Evolutionary conservation across 64 coral and sea anemone genomes (phyloP).

Genomic region (Montipora capricornis): DNA sequence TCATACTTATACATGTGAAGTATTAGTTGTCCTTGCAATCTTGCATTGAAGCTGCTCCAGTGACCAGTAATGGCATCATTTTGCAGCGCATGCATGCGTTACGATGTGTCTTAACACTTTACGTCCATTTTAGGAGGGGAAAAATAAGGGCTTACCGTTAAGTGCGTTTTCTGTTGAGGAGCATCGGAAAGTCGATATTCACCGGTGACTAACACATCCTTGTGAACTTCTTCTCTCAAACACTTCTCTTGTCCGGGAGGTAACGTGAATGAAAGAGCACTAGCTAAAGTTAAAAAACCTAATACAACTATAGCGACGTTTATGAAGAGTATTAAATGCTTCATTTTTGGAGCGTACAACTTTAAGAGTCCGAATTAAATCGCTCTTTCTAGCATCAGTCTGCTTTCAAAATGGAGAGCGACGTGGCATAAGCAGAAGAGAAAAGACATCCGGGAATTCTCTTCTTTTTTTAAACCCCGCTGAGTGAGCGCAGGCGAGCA

Average conservation of each 20-base stretch:
- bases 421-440: constrained; percentile 74
- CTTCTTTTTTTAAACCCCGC: neutral
- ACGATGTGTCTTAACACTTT: no score
- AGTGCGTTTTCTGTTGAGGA: constrained; percentile 88
- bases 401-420: constrained; percentile 68
- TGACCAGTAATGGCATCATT: neutral
- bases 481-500: neutral
- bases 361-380: neutral
- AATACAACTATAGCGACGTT: constrained; percentile 51
- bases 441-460: constrained; percentile 76
- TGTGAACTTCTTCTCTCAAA: constrained; percentile 97
- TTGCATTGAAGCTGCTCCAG: no score
- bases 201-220: constrained; percentile 98
- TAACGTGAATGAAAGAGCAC: constrained; percentile 90
- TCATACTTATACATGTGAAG: no score
- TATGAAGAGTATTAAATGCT: constrained; percentile 33
- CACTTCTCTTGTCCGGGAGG: constrained; percentile 93
- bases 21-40: no score
- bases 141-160: constrained; percentile 71
- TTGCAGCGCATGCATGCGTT: no score
- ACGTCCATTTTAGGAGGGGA: no score
- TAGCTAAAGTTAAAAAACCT: constrained; percentile 66
- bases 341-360: constrained; percentile 60
- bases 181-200: constrained; percentile 93
- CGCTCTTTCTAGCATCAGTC: constrained; percentile 11